Evolutionary conservation across 2,797 vertebrate species (phyloP), one percentile per base, ranked within the genome.

Genomic region (Poecilia wingei): DNA sequence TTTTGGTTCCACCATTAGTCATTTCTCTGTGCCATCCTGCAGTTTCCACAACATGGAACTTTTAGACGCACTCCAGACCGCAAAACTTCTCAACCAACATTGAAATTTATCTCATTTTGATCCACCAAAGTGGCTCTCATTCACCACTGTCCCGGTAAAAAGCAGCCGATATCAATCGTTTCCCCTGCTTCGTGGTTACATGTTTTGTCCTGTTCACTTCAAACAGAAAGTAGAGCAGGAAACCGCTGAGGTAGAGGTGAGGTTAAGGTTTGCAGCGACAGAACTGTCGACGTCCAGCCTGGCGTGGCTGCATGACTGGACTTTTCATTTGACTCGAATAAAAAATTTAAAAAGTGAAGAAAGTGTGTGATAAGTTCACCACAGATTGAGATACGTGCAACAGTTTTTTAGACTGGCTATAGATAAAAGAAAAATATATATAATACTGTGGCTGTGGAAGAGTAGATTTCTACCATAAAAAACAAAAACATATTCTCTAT

Each of bases 1-100:
- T 61, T 33, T 49, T 81, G 75, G 51, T 82, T 74, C 31, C 82
- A 43, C 41, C 14, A 77, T 83, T 57, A 57, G 53, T 74, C 75
- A 76, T 46, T 45, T 43, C 13, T 20, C 13, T 22, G 8, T 71
- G 49, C 33, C 46, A 55, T 43, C 8, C 14, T 20, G 1, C 46
- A 39, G 36, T 36, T 66, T 39, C 36, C 18, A 66, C 33, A 61
- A 61, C 59, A 7, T 13, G 12, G 4, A 61, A 61, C 31, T 31
- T 61, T 61, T 61, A 7, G 14, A 36, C 16, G 59, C 13, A 33
- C 31, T 31, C 20, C 49, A 22, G 20, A 9, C 51, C 22, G 0
- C 2, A 7, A 53, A 53, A 53, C 51, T 3, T 53, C 9, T 25
- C 51, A 25, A 9, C 51, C 3, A 10, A 53, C 7, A 53, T 53